Conservation (phyloP, 2,797 vertebrate species). For the Pseudochaenichthys georgianus region DNA sequence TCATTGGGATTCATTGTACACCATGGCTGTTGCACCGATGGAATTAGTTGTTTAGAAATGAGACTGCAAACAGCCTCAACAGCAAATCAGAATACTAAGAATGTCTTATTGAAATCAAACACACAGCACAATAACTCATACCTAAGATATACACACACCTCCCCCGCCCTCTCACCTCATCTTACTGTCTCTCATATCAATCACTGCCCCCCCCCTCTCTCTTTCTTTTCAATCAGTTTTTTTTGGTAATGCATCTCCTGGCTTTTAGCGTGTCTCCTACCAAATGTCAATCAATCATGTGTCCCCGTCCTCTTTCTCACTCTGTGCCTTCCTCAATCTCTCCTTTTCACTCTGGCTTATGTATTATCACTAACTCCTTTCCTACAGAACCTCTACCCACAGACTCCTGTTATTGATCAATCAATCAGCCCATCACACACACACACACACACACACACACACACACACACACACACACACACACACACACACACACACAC, state of each 20-base stretch:
- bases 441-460: too few species aligned
- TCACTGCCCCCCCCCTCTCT: constrained; percentile 30
- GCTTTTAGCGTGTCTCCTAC: constrained; percentile 49
- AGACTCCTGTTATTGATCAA: constrained; percentile 46
- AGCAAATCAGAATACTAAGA: not conserved
- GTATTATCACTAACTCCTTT: constrained; percentile 55
- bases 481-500: too few species aligned
- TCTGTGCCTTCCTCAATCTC: constrained; percentile 17
- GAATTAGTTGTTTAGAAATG: not conserved
- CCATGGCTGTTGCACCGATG: not conserved
- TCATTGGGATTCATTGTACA: too few species aligned
- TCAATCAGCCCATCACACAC: constrained; percentile 61
- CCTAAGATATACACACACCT: constrained; percentile 16
- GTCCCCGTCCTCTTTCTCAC: constrained; percentile 21
- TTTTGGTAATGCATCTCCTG: constrained; percentile 45
- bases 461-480: too few species aligned
- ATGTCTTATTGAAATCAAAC: too few species aligned
- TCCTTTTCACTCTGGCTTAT: constrained; percentile 18
- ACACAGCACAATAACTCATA: constrained; percentile 34
- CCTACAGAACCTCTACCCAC: not conserved
- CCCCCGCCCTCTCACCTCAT: not conserved
- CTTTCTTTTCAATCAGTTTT: constrained; percentile 42
- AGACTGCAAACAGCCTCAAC: not conserved
- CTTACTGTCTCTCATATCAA: constrained; percentile 47
- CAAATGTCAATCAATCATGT: constrained; percentile 65